Evolutionary conservation across 2,797 vertebrate species (phyloP).

Genomic region (Champsocephalus esox): DNA sequence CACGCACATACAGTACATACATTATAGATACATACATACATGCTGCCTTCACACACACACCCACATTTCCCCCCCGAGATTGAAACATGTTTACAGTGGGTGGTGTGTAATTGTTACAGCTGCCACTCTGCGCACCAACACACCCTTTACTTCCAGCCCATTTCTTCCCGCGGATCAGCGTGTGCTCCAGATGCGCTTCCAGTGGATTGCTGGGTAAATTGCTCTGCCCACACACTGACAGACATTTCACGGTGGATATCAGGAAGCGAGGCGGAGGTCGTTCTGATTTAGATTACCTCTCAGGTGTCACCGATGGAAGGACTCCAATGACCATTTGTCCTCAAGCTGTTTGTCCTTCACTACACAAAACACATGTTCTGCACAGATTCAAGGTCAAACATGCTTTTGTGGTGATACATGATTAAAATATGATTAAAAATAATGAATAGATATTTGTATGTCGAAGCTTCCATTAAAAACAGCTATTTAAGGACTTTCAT

Average conservation of each 20-base stretch:
- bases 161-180: slow-evolving; percentile 39
- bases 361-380: background rate
- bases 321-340: slow-evolving; percentile 22
- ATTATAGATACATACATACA: slow-evolving; percentile 15
- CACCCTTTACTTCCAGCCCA: slow-evolving; percentile 14
- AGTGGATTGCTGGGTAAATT: slow-evolving; percentile 57
- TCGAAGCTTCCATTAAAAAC: background rate
- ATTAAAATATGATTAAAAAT: slow-evolving; percentile 23
- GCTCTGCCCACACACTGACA: slow-evolving; percentile 55
- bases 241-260: slow-evolving; percentile 56
- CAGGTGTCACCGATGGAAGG: slow-evolving; percentile 18
- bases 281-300: slow-evolving; percentile 48
- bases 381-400: slow-evolving; percentile 20
- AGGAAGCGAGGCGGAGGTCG: slow-evolving; percentile 14
- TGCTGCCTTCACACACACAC: slow-evolving; percentile 10
- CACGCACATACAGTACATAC: slow-evolving; percentile 23
- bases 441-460: background rate
- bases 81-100: slow-evolving; percentile 21
- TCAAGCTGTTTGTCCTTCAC: slow-evolving; percentile 38
- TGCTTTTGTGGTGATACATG: background rate
- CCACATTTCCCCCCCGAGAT: slow-evolving; percentile 8
- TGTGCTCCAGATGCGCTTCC: slow-evolving; percentile 29
- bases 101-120: slow-evolving; percentile 43
- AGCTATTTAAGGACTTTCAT: background rate
- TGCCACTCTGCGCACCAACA: background rate